Conservation (phyloP, 2,113 vertebrate genomes). For the Scatophagus argus region DNA sequence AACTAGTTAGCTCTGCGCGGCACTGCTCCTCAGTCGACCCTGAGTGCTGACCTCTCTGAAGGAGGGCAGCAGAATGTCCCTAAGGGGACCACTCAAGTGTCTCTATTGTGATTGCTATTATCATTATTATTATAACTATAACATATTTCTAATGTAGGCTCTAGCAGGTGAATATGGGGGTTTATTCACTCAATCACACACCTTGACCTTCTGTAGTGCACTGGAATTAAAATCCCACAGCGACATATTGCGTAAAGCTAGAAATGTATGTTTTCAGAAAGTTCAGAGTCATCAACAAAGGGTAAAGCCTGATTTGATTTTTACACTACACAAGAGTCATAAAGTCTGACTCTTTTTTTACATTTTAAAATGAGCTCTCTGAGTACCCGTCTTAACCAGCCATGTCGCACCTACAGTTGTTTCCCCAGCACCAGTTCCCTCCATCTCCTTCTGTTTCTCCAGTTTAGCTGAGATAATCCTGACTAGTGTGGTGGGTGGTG, state of each 20-base stretch:
- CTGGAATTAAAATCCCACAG: background rate
- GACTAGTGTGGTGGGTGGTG: slow-evolving; percentile 12
- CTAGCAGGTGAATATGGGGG: background rate
- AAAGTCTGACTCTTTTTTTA: too few species aligned
- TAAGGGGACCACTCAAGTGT: background rate
- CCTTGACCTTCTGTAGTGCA: background rate
- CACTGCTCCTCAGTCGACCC: background rate
- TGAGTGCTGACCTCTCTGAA: slow-evolving; percentile 37
- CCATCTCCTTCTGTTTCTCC: slow-evolving; percentile 1
- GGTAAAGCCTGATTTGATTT: too few species aligned
- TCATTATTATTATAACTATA: slow-evolving; percentile 27
- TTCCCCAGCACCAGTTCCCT: background rate
- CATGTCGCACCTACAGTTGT: background rate
- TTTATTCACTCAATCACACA: background rate
- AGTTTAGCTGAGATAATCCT: slow-evolving; percentile 19
- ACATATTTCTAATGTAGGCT: slow-evolving; percentile 10
- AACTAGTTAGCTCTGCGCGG: background rate
- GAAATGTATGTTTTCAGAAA: too few species aligned
- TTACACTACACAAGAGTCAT: too few species aligned
- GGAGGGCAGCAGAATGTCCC: background rate
- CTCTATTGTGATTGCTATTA: slow-evolving; percentile 3
- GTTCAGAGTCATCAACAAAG: too few species aligned
- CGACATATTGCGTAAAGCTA: background rate
- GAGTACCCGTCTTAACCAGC: background rate
- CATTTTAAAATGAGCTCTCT: background rate